Evolutionary conservation across 23 tunicate genomes (phyloP), one percentile per base, ranked within the genome.

Genomic region (Aplidium turbinatum): DNA sequence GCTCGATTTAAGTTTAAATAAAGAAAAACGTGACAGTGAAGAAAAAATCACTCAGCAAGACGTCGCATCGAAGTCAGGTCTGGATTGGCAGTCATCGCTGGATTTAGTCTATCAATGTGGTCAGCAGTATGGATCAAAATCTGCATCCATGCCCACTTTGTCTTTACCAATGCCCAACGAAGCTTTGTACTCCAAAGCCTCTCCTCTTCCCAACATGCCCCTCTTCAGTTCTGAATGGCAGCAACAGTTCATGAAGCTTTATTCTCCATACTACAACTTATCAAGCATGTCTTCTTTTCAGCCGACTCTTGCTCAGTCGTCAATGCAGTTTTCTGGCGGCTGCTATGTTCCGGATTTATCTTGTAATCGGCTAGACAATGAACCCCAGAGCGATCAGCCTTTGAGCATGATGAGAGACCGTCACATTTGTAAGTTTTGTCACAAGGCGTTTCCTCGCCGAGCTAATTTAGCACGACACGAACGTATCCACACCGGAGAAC

Each of bases 401-500:
- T 13, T 18, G 28, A n/a, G 23, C 11, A 24, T 9, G 20, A 31
- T 1, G 1, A 31, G 24, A 31, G 68, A 71, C 21, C 70, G 71
- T 28, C 57, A 72, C 42, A 55, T 40, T 22, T 80, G 85, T 39
- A 77, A 40, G 45, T 80, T 72, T 39, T 80, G 85, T 27, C 36
- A 53, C 3, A 78, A 85, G 48, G 39, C 11, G 23, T 85, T 85
- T 47, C 79, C 85, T 1, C 71, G 74, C 4, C 79, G 58, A 31
- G 79, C 92, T 1, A 79, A 79, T 28, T 58, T 85, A 48, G 48
- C 58, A 21, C 78, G 92, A 0, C 92, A 85, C 63, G 70, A 54
- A 31, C 79, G 85, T 2, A 79, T 85, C 4, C 90, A 84, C 62
- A 84, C 90, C 1, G 90, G 90, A 38, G 90, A 84, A 47, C 90